phyloP scores from a whole-genome alignment of 2,888 invertebrate genomes.

The Psococerastis gibbosa region DNA sequence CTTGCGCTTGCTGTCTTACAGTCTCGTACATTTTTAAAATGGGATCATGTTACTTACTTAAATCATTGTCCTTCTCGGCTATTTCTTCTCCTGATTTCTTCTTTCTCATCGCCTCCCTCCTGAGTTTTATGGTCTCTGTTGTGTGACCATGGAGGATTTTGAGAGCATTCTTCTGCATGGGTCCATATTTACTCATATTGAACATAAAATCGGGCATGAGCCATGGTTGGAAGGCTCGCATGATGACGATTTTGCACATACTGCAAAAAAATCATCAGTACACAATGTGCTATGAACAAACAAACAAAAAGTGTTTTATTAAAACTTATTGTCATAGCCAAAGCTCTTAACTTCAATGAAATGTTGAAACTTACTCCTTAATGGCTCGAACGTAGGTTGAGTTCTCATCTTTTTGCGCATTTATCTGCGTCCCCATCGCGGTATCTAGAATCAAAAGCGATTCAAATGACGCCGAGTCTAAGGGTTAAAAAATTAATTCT shows the following conservation, averaged over 20 bases:
- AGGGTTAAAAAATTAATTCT: too few relatives aligned
- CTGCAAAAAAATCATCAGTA: constrained; percentile 4
- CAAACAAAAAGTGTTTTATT: neutral
- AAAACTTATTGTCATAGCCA: constrained; percentile 4
- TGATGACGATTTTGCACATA: constrained; percentile 7
- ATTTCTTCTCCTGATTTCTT: neutral
- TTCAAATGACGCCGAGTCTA: too few relatives aligned
- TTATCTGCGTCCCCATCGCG: constrained; percentile 2
- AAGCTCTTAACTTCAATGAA: too few relatives aligned
- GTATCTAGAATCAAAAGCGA: neutral
- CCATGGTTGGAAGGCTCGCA: constrained; percentile 12
- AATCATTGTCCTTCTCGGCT: neutral
- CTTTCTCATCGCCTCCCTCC: neutral
- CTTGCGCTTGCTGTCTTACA: too few relatives aligned
- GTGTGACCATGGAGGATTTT: constrained; percentile 1
- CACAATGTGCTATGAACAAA: too few relatives aligned
- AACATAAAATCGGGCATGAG: constrained; percentile 12
- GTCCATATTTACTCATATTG: constrained; percentile 11
- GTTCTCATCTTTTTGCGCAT: neutral
- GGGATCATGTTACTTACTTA: neutral
- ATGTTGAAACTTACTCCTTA: constrained; percentile 4
- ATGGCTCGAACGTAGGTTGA: constrained; percentile 1
- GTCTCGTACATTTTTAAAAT: too few relatives aligned
- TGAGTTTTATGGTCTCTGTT: neutral
- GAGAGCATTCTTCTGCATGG: constrained; percentile 6